Conservation (phyloP, 1,140 invertebrate species). For the Macrobrachium nipponense region DNA sequence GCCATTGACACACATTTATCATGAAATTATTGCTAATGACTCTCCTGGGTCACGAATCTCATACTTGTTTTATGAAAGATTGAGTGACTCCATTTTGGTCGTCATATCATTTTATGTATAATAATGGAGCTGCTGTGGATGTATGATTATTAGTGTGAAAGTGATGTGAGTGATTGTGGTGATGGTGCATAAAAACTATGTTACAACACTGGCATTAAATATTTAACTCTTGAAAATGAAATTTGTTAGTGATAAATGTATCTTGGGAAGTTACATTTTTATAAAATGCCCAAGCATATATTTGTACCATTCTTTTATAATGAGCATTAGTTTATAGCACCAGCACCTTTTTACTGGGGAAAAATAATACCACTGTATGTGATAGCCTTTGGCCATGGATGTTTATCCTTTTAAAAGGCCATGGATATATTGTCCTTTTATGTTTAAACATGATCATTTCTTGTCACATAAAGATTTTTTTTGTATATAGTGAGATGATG, state of each 20-base stretch:
- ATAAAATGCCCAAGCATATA: not conserved
- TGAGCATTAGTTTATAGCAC: constrained; percentile 5
- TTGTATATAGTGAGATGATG: constrained; percentile 41
- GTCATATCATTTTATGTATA: not conserved
- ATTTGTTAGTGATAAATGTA: not conserved
- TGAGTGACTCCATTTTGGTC: not conserved
- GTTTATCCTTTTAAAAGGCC: constrained; percentile 23
- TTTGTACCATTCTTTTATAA: not conserved
- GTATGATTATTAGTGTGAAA: constrained; percentile 1
- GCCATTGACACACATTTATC: not conserved
- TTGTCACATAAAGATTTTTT: constrained; percentile 37
- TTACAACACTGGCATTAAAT: not conserved
- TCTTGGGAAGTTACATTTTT: not conserved
- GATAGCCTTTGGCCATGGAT: constrained; percentile 52
- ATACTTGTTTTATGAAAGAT: not conserved
- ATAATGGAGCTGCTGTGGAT: not conserved
- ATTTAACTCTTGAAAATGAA: not conserved
- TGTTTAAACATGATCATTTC: constrained; percentile 38
- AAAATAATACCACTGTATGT: constrained; percentile 41
- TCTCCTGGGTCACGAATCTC: constrained; percentile 29
- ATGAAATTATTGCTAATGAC: constrained; percentile 18
- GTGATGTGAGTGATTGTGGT: not conserved
- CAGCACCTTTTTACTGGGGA: constrained; percentile 13
- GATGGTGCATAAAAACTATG: constrained; percentile 22
- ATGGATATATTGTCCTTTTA: not conserved